These are phyloP conservation scores for Luehdorfia chinensis DNA, from an alignment of 1,140 invertebrate genomes.

Conservation along the genomic window DNA sequence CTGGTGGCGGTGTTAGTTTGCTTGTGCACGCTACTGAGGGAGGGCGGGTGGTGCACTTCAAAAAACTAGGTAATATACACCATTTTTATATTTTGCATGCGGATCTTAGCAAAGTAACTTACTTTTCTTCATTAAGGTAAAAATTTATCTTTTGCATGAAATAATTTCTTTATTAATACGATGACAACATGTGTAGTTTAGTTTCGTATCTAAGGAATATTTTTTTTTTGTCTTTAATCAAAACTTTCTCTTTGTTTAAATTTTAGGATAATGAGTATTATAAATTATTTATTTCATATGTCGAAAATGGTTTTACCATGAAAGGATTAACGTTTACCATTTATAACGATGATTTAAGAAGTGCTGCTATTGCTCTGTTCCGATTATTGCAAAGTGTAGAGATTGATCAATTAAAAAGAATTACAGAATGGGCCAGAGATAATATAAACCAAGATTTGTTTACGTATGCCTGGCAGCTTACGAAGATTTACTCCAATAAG, in stretches of 20 bases:
- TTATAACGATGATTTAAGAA: slow-evolving; percentile 57
- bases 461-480: slow-evolving; percentile 41
- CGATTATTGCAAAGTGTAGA: slow-evolving; percentile 39
- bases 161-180: too few relatives aligned
- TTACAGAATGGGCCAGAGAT: slow-evolving; percentile 37
- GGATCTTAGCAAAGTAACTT: too few relatives aligned
- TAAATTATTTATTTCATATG: slow-evolving; percentile 31
- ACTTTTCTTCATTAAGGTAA: too few relatives aligned
- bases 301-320: slow-evolving; percentile 42
- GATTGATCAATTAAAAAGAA: slow-evolving; percentile 25
- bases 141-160: too few relatives aligned
- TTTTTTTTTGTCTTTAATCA: too few relatives aligned
- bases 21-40: too few relatives aligned
- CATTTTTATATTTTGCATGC: too few relatives aligned
- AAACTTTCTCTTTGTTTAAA: background rate
- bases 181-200: too few relatives aligned
- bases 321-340: slow-evolving; percentile 60
- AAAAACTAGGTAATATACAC: too few relatives aligned
- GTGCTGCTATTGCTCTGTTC: slow-evolving; percentile 50
- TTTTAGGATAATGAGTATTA: slow-evolving; percentile 50
- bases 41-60: too few relatives aligned
- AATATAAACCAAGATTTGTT: slow-evolving; percentile 52
- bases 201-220: too few relatives aligned
- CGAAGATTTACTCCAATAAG: slow-evolving; percentile 33
- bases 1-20: too few relatives aligned